Evolutionary conservation across 1,140 invertebrate genomes (phyloP), one percentile per base, ranked within the genome.

Genomic region (Aphaenogaster ashmeadi): DNA sequence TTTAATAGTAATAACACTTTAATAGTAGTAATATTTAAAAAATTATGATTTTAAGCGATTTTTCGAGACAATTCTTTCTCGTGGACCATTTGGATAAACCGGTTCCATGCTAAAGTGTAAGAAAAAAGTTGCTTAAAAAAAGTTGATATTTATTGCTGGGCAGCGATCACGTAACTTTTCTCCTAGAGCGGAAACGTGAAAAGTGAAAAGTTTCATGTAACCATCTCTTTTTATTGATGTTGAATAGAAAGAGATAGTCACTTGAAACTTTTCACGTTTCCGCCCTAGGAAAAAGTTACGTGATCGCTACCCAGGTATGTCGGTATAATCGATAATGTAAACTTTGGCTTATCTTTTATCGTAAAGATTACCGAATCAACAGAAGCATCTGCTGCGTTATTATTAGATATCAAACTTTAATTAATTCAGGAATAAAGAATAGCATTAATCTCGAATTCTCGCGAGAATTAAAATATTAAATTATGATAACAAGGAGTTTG

Each of bases 351-450:
- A 60, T 27, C 7, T 27, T 71, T 71, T 47, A 27, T 71, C 21
- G 15, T 44, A 69, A 47, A 27, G 38, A 69, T 69, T 69, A 69
- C 13, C 21, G 8, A 67, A 67, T 67, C n/a, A 21, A 67, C 62
- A 41, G 0, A 66, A n/a, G 18, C 64, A 44, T 5, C 5, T 0
- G 8, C 7, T 56, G 7, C 2, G 2, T 21, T 44, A 21, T 44
- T 44, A 44, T 67, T 67, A 21, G 11, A 67, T 44, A 67, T 44
- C 1, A 27, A 44, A 44, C 38, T 67, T 67, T 41, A 66, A 66
- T 66, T 38, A 38, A 66, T 41, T 66, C 60, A 3, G 2, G 2
- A 38, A 64, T 33, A 64, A 64, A 21, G 8, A n/a, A 66, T 4
- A 3, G 18, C 4, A 67, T 67, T 67, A 8, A 66, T 21, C n/a